These are phyloP conservation scores for Strix uralensis DNA, from an alignment of 2,113 vertebrate genomes.

Conservation along the genomic window DNA sequence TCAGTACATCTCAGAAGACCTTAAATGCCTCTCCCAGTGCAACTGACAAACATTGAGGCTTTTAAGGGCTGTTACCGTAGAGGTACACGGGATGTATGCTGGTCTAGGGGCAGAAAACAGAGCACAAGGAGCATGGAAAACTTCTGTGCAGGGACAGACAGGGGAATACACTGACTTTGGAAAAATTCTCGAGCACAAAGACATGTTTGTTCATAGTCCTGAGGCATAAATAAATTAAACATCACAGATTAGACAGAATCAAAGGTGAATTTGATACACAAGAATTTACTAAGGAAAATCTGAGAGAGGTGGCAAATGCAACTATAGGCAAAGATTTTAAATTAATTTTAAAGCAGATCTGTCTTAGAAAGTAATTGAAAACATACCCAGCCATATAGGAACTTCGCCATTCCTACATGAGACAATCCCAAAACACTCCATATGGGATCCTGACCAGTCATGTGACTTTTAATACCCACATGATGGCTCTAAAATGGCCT, in stretches of 20 bases:
- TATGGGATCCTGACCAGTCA: slow-evolving; percentile 74
- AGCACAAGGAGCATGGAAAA: not conserved
- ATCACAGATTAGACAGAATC: slow-evolving; percentile 6
- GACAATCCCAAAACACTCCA: slow-evolving; percentile 64
- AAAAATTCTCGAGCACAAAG: not conserved
- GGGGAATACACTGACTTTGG: not conserved
- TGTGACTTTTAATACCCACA: slow-evolving; percentile 80
- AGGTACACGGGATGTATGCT: not conserved
- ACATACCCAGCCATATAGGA: slow-evolving; percentile 57
- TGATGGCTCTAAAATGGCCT: slow-evolving; percentile 83
- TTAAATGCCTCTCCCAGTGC: not conserved
- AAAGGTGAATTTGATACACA: slow-evolving; percentile 28
- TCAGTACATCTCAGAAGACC: not conserved
- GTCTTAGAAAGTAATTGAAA: slow-evolving; percentile 73
- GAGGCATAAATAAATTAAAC: slow-evolving; percentile 1
- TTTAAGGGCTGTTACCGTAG: not conserved
- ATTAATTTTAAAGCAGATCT: slow-evolving; percentile 72
- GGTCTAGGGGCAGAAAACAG: not conserved
- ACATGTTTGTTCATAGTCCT: not conserved
- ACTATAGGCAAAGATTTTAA: slow-evolving; percentile 65
- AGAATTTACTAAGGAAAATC: slow-evolving; percentile 3
- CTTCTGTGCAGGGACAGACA: not conserved
- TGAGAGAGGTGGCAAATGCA: slow-evolving; percentile 53
- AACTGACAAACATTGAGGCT: not conserved
- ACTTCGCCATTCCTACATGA: slow-evolving; percentile 42